A percentile compares a stretch with the other conserved stretches of the same genome.
These are phyloP conservation scores for Caenorhabditis remanei DNA, from an alignment of 1,140 invertebrate genomes.

Conservation along the genomic window DNA sequence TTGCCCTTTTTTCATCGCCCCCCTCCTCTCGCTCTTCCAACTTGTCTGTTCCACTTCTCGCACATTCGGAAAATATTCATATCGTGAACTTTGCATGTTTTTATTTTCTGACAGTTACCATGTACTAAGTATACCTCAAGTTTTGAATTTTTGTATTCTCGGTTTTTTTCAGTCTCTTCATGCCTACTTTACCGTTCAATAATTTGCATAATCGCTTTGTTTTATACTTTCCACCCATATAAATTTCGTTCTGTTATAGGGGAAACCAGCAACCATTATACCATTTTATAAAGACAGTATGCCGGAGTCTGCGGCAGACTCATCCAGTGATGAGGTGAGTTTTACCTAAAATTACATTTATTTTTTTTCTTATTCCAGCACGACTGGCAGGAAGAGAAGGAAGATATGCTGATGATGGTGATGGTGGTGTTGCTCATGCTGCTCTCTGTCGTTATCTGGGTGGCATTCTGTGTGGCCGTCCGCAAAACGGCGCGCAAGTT, in stretches of 20 bases:
- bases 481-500: conserved; percentile 58
- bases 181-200: neutral
- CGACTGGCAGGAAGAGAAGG: conserved; percentile 50
- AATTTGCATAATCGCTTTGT: neutral
- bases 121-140: too few species aligned
- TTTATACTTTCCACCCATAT: neutral
- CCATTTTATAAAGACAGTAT: conserved; percentile 51
- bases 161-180: neutral
- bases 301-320: conserved; percentile 42
- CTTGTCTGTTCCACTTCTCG: conserved; percentile 7
- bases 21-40: neutral
- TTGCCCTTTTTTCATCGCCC: conserved; percentile 10
- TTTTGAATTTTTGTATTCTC: neutral
- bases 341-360: neutral
- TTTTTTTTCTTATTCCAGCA: conserved; percentile 45
- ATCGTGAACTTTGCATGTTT: too few species aligned
- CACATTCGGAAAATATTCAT: neutral
- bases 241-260: neutral
- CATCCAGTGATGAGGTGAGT: conserved; percentile 33
- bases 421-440: conserved; percentile 54
- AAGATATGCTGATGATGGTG: conserved; percentile 59
- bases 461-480: conserved; percentile 59
- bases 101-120: too few species aligned
- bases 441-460: conserved; percentile 61
- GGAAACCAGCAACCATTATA: conserved; percentile 51